Base-by-base conservation (phyloP, 2,113 vertebrate genomes). In the Aegithalos caudatus region DNA sequence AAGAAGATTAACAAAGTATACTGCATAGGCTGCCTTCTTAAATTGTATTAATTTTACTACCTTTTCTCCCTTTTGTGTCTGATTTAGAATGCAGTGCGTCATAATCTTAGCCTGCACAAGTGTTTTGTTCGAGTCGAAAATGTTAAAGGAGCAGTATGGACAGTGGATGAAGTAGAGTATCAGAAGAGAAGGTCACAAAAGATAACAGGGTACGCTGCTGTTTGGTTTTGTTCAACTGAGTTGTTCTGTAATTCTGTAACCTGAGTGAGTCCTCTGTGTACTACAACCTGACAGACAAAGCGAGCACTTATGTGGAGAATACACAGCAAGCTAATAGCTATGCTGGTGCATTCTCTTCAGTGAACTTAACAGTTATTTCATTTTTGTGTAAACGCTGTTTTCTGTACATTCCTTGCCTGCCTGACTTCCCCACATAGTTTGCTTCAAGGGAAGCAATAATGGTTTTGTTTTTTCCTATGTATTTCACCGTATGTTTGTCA, bases 61-160 rank as follows among this genome's bases (percentile, higher is more conserved):
- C 97, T 97, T 96, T 96, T 93, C 73, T 96, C 92, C 81, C 90
- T 97, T 93, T 96, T 97, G 94, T 98, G 94, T 98, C 95, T 98
- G 96, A 94, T 97, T 95, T 98, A 99, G 99, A 99, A 99, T 94
- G 99, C 99, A 65, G 99, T 99, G 86, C 99, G 99, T 98, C 99
- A 99, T 98, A 99, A 99, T 98, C 99, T 99, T 93, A 99, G 99
- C 97, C 99, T 99, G 98, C 99, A 99, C 98, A 99, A 99, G 98
- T 99, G 99, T 99, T 99, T 99, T 98, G 99, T 99, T 98, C 99
- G 99, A 88, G 99, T 99, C 97, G 99, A 99, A 98, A 99, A 99
- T 92, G 99, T 99, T 97, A 99, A 99, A 98, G 99, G 99, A 92
- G 99, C 99, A 73, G 99, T 99, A 95, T 99, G 99, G 99, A 99